Conservation (phyloP, 1,140 invertebrate genomes). For the Ceratoteleas bidentatus region DNA sequence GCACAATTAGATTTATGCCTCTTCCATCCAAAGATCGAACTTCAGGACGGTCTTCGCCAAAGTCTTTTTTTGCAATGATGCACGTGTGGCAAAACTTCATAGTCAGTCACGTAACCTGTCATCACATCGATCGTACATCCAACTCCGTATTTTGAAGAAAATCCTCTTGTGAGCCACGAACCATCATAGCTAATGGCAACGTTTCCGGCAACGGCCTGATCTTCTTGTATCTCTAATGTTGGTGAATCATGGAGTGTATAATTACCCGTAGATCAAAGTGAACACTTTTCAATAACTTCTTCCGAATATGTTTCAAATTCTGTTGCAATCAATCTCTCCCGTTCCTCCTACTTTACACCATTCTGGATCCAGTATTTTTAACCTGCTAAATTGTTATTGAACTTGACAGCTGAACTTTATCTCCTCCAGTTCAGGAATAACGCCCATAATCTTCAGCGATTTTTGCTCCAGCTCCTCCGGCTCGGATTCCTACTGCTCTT, state of each 20-base stretch:
- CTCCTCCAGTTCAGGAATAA: too few relatives aligned
- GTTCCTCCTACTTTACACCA: too few relatives aligned
- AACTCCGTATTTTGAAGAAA: too few relatives aligned
- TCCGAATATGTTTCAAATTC: conserved; percentile 8
- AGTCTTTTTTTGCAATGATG: not conserved
- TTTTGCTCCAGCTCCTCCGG: too few relatives aligned
- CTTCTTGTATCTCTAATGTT: not conserved
- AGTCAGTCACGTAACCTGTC: conserved; percentile 10
- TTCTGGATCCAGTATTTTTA: too few relatives aligned
- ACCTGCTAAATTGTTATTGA: too few relatives aligned
- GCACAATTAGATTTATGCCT: conserved; percentile 4
- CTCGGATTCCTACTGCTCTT: too few relatives aligned
- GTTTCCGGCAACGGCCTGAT: not conserved
- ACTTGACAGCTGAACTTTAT: too few relatives aligned
- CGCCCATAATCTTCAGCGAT: too few relatives aligned
- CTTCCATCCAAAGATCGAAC: conserved; percentile 25
- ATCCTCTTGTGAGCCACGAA: conserved; percentile 19
- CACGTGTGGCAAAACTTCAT: conserved; percentile 10
- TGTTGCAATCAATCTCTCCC: too few relatives aligned
- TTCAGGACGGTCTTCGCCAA: conserved; percentile 16
- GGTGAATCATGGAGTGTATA: too few relatives aligned
- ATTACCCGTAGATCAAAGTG: too few relatives aligned
- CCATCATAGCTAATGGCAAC: conserved; percentile 17
- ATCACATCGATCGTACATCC: conserved; percentile 22
- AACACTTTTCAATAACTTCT: conserved; percentile 2